Conservation (phyloP, 2,113 vertebrate genomes). For the Psettodes erumei region DNA sequence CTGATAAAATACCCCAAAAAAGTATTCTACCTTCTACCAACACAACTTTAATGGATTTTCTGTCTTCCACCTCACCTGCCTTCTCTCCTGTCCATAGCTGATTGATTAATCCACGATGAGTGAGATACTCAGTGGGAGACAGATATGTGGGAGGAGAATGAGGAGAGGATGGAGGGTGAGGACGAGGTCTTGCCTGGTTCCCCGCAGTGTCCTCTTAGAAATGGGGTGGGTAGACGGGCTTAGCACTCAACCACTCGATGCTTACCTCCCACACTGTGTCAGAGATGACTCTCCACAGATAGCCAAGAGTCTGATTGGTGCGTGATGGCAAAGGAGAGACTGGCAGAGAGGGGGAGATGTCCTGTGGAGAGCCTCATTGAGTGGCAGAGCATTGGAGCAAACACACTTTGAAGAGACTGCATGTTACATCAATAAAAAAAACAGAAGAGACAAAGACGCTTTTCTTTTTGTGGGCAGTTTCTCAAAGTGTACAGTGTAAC, state of each 20-base stretch:
- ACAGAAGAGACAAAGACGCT: conserved; percentile 2
- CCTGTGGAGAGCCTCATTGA: conserved; percentile 70
- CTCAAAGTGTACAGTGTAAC: background rate
- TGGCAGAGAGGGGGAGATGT: conserved; percentile 38
- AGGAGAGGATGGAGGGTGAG: conserved; percentile 26
- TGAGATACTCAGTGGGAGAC: conserved; percentile 47
- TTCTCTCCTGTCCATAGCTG: conserved; percentile 16
- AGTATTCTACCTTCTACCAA: background rate
- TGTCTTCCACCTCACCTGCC: background rate
- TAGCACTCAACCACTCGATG: conserved; percentile 60
- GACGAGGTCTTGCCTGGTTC: conserved; percentile 44
- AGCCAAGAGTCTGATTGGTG: conserved; percentile 62
- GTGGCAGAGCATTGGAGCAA: conserved; percentile 43
- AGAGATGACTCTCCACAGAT: conserved; percentile 70
- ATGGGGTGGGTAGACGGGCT: conserved; percentile 41
- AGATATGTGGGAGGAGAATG: conserved; percentile 48
- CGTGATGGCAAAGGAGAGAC: conserved; percentile 35
- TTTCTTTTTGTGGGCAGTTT: conserved; percentile 1
- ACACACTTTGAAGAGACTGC: conserved; percentile 31
- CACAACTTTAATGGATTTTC: background rate
- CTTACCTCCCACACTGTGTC: conserved; percentile 61
- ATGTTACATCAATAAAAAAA: conserved; percentile 37
- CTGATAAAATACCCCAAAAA: no score
- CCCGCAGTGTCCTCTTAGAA: conserved; percentile 42
- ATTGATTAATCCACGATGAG: conserved; percentile 53